These are phyloP conservation scores for Ptilodon capucinus DNA, from an alignment of 2,888 invertebrate genomes.

Conservation along the genomic window DNA sequence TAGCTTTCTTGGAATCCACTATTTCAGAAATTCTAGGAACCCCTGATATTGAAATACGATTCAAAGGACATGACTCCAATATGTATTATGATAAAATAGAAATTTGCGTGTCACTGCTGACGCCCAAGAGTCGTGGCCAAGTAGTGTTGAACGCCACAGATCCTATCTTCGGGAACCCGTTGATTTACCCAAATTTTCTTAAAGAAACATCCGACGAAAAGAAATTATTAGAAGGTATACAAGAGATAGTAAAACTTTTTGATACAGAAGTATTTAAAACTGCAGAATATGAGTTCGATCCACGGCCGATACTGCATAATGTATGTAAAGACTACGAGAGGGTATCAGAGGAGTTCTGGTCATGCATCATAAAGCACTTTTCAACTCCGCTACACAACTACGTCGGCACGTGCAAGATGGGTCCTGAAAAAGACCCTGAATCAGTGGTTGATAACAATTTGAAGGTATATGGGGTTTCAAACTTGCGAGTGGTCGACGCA, in stretches of 20 bases:
- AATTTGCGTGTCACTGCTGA: constrained; percentile 67
- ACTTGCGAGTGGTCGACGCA: constrained; percentile 69
- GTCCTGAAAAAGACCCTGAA: constrained; percentile 58
- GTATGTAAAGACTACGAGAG: constrained; percentile 66
- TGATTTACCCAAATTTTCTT: constrained; percentile 72
- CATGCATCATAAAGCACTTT: constrained; percentile 73
- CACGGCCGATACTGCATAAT: constrained; percentile 63
- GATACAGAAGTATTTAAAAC: constrained; percentile 72
- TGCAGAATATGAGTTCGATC: constrained; percentile 69
- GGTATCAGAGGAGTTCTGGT: constrained; percentile 71
- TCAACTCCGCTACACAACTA: constrained; percentile 73
- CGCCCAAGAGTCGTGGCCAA: constrained; percentile 72
- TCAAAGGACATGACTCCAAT: constrained; percentile 72
- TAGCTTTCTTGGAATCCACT: constrained; percentile 66
- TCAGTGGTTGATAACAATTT: constrained; percentile 68
- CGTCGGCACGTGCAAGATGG: constrained; percentile 77
- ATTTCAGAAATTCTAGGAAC: constrained; percentile 67
- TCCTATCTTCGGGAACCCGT: constrained; percentile 63
- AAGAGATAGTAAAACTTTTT: constrained; percentile 67
- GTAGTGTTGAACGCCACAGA: constrained; percentile 66
- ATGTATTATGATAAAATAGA: constrained; percentile 76
- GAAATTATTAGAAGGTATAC: constrained; percentile 69
- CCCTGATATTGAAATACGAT: constrained; percentile 72
- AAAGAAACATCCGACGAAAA: constrained; percentile 63
- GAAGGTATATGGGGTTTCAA: constrained; percentile 62